Conservation (phyloP, 1,140 invertebrate species). For the Drosophila gunungcola region DNA sequence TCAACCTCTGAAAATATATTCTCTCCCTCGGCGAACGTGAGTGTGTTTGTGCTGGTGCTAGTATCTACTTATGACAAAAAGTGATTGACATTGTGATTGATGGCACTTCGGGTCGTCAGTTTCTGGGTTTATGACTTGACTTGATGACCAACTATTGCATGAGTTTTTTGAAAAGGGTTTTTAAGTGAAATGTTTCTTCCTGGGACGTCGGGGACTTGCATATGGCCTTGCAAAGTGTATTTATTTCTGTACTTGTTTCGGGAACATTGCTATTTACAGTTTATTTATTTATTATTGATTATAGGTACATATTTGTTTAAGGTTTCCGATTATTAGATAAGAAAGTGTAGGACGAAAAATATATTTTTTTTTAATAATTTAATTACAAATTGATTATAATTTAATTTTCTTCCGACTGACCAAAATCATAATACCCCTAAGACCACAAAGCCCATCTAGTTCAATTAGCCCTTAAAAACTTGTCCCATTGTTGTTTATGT, state of each 20-base stretch:
- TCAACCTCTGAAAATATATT: slow-evolving; percentile 47
- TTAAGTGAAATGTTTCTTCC: slow-evolving; percentile 16
- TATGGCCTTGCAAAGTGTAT: not conserved
- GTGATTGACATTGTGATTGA: slow-evolving; percentile 82
- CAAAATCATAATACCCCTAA: too few relatives aligned
- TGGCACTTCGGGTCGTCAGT: slow-evolving; percentile 59
- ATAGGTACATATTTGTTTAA: too few relatives aligned
- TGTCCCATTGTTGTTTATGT: too few relatives aligned
- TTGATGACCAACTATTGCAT: slow-evolving; percentile 53
- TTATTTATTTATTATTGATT: too few relatives aligned
- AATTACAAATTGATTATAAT: too few relatives aligned
- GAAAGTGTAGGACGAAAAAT: too few relatives aligned
- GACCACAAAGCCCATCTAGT: too few relatives aligned
- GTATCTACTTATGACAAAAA: slow-evolving; percentile 74
- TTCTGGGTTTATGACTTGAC: slow-evolving; percentile 69
- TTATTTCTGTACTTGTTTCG: not conserved
- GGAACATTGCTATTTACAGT: too few relatives aligned
- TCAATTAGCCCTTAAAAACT: too few relatives aligned
- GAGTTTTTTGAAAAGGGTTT: slow-evolving; percentile 35
- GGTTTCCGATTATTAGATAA: too few relatives aligned
- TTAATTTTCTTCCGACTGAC: too few relatives aligned
- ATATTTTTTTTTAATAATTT: too few relatives aligned
- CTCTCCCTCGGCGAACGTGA: slow-evolving; percentile 11
- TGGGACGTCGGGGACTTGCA: slow-evolving; percentile 13
- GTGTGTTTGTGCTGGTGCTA: slow-evolving; percentile 18